Conservation (phyloP, 2,888 invertebrate genomes). For the Mystacides longicornis region DNA sequence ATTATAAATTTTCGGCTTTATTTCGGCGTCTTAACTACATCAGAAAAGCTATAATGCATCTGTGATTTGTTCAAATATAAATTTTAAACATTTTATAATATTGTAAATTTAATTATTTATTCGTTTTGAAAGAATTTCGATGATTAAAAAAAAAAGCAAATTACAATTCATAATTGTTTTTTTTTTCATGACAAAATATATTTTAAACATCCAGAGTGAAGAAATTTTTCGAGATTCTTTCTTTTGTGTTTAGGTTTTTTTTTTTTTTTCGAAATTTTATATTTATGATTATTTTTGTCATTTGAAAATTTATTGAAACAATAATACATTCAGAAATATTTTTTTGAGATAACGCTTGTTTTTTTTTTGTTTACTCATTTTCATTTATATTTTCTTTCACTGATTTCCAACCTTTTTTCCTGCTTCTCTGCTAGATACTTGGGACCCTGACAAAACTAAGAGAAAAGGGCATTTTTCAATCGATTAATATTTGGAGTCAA, state of each 20-base stretch:
- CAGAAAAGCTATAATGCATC: not conserved
- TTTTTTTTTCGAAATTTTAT: constrained; percentile 1
- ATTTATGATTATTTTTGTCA: not conserved
- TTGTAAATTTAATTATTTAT: constrained; percentile 2
- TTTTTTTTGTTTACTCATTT: not conserved
- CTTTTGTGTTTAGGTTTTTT: not conserved
- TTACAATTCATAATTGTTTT: too few relatives aligned
- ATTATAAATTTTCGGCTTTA: not conserved
- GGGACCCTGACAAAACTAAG: too few relatives aligned
- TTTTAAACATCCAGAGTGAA: not conserved
- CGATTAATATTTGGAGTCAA: too few relatives aligned
- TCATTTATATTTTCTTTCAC: not conserved
- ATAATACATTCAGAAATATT: constrained; percentile 2
- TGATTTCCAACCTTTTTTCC: not conserved
- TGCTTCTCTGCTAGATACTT: too few relatives aligned
- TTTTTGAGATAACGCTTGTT: not conserved
- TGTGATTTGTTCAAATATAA: not conserved
- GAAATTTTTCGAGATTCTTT: not conserved
- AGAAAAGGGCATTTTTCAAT: too few relatives aligned
- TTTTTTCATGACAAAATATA: too few relatives aligned
- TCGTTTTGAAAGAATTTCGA: not conserved
- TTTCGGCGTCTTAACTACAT: not conserved
- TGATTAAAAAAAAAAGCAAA: too few relatives aligned
- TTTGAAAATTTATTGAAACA: not conserved
- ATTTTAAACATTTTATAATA: not conserved